Conservation (phyloP, 2,113 vertebrate genomes). For the Gadus macrocephalus region DNA sequence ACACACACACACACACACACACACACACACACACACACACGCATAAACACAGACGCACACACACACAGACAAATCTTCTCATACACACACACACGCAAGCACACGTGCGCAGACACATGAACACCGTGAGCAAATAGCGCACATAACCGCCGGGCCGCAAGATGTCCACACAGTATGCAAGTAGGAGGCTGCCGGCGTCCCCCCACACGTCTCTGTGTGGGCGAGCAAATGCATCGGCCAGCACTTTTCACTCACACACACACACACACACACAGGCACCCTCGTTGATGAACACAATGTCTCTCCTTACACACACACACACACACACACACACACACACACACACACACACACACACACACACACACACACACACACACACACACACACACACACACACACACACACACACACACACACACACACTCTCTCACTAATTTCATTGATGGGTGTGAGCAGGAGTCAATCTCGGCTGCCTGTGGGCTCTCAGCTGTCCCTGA, state of each 20-base stretch:
- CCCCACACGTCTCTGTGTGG: neutral
- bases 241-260: neutral
- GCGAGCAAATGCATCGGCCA: conserved; percentile 1
- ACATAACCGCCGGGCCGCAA: neutral
- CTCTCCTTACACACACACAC: too few species aligned
- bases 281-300: too few species aligned
- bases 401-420: neutral
- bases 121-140: neutral
- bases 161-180: neutral
- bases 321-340: too few species aligned
- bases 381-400: neutral
- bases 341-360: too few species aligned
- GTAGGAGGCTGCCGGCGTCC: neutral
- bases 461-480: neutral
- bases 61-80: neutral
- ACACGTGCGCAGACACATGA: conserved; percentile 8
- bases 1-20: too few species aligned
- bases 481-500: too few species aligned
- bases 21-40: neutral
- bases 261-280: neutral
- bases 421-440: neutral
- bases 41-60: too few species aligned
- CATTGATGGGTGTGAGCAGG: neutral
- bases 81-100: conserved; percentile 6
- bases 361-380: too few species aligned